Base-by-base conservation (phyloP, 2,113 vertebrate genomes). In the Oostethus manadensis region DNA sequence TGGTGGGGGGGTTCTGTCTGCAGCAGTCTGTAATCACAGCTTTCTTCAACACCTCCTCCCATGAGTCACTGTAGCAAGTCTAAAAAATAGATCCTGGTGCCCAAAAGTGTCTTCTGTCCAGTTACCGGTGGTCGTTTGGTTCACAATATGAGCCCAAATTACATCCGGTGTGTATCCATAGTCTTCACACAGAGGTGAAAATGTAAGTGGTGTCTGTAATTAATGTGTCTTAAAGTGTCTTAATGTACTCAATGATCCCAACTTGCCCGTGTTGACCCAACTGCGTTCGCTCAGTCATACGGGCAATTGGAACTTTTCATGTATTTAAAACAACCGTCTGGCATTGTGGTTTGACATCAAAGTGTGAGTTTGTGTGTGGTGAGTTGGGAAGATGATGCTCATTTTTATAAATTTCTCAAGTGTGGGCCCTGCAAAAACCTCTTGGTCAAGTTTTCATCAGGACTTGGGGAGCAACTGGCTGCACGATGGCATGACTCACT, bases 51-150 rank as follows among this genome's bases (percentile, higher is more conserved):
- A 35, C 51, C n/a, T n/a, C 51, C 33, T 10, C 11, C 51, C 33
- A 9, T 40, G 53, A 55, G 35, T 55, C 33, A 55, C 20, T 13
- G 40, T 3, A 21, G n/a, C 33, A 55, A 55, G n/a, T 55, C n/a
- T 38, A 18, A 20, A 55, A 55, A 48, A 48, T 18, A 48, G 10
- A 18, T 48, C 1, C 3, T 8, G 9, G 64, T 56, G 64, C 17
- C 67, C 64, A 48, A 74, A 80, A 77, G 64, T 40, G 63, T 10
- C 18, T 33, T 57, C 68, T 35, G 65, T 78, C 64, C 74, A 70
- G 61, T 60, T 73, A 74, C 78, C 77, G 76, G 79, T 65, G 79
- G 82, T 79, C 45, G 55, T 69, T 74, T 66, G 66, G 58, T 66
- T 78, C 66, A 49, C 35, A 7, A 3, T 9, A 40, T 1, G 20